Percentiles rank a stretch among this genome's conserved stretches.
These are phyloP conservation scores for Erythrolamprus reginae DNA, from an alignment of 2,113 vertebrate species.

Conservation along the genomic window DNA sequence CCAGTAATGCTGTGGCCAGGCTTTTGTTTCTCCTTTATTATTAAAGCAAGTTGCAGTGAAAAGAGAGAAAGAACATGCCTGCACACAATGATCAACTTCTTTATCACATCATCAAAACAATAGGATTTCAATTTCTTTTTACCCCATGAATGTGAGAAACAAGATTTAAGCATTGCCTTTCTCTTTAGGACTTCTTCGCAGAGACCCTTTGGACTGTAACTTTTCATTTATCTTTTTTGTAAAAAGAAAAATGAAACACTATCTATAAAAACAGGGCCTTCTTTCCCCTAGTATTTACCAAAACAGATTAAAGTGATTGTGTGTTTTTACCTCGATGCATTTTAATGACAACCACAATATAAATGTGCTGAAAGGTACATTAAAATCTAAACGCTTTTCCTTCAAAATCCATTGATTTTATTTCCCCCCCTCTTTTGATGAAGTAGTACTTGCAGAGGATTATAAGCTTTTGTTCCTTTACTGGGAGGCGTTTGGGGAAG, in stretches of 20 bases:
- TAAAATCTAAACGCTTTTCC: slow-evolving; percentile 44
- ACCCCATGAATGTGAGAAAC: slow-evolving; percentile 43
- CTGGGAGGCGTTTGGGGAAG: slow-evolving; percentile 15
- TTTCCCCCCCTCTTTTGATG: slow-evolving; percentile 28
- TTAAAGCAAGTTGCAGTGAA: slow-evolving; percentile 66
- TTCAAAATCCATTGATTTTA: slow-evolving; percentile 59
- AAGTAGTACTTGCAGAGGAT: slow-evolving; percentile 2
- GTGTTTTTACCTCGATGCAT: slow-evolving; percentile 12
- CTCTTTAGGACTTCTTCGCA: slow-evolving; percentile 47
- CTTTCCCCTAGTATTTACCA: slow-evolving; percentile 28
- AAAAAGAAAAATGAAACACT: slow-evolving; percentile 29
- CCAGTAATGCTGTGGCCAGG: slow-evolving; percentile 63
- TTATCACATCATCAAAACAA: slow-evolving; percentile 60
- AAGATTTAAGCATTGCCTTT: slow-evolving; percentile 51
- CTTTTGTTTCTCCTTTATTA: slow-evolving; percentile 72
- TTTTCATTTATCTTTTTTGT: slow-evolving; percentile 36
- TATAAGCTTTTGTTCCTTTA: slow-evolving; percentile 21
- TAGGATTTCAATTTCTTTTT: slow-evolving; percentile 48
- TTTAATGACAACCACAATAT: slow-evolving; percentile 32
- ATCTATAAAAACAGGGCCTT: background rate
- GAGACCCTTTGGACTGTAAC: slow-evolving; percentile 34
- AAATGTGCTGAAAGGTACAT: slow-evolving; percentile 37
- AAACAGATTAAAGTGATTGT: slow-evolving; percentile 42
- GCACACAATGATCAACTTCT: slow-evolving; percentile 58
- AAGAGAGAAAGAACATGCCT: slow-evolving; percentile 57